Conservation (phyloP, 2,888 invertebrate species). For the Coelinius sp. region DNA sequence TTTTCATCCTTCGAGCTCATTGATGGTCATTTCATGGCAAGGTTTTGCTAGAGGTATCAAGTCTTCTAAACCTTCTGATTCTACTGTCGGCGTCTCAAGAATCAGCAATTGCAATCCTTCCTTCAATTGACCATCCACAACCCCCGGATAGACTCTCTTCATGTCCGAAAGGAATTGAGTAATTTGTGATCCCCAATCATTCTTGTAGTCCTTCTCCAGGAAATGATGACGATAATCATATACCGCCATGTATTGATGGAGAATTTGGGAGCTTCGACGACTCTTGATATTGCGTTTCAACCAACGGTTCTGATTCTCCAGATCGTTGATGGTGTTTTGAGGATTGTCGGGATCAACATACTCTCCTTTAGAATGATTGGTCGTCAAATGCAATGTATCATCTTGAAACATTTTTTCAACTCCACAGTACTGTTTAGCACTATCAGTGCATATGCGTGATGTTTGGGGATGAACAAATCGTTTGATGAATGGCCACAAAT, state of each 20-base stretch:
- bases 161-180: slow-evolving; percentile 41
- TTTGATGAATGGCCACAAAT: slow-evolving; percentile 45
- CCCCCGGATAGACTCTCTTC: slow-evolving; percentile 38
- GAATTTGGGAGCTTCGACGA: slow-evolving; percentile 33
- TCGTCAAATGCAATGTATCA: slow-evolving; percentile 39
- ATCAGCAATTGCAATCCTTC: slow-evolving; percentile 27
- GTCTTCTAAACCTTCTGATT: slow-evolving; percentile 15
- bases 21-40: background rate
- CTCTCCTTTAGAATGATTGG: slow-evolving; percentile 43
- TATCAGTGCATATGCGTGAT: slow-evolving; percentile 39
- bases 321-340: slow-evolving; percentile 42
- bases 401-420: slow-evolving; percentile 28
- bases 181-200: slow-evolving; percentile 34
- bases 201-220: slow-evolving; percentile 9
- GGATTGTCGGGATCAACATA: slow-evolving; percentile 32
- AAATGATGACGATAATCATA: slow-evolving; percentile 34
- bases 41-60: background rate
- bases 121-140: slow-evolving; percentile 23
- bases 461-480: slow-evolving; percentile 38
- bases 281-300: slow-evolving; percentile 34
- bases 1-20: background rate
- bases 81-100: slow-evolving; percentile 35
- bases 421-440: slow-evolving; percentile 41
- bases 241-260: slow-evolving; percentile 42
- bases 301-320: slow-evolving; percentile 44